These are phyloP conservation scores for Plectrocnemia conspersa DNA, from an alignment of 1,140 invertebrate species.

Conservation along the genomic window DNA sequence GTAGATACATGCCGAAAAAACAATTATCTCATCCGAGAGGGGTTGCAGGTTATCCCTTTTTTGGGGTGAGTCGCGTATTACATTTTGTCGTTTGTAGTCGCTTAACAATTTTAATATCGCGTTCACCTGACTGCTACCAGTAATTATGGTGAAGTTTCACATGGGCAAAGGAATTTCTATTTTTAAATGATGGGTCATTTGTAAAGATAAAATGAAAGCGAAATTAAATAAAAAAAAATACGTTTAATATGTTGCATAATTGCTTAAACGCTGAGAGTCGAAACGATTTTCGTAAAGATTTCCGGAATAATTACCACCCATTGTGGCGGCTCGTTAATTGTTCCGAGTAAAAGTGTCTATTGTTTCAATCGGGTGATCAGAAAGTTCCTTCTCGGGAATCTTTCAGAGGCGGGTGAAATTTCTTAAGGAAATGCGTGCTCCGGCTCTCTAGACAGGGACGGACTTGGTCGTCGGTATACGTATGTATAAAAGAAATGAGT, in stretches of 20 bases:
- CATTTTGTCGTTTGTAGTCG: too few species aligned
- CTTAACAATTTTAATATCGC: constrained; percentile 25
- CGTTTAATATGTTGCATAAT: neutral
- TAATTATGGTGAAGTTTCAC: constrained; percentile 29
- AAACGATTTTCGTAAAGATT: neutral
- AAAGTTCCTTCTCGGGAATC: neutral
- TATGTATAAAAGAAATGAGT: constrained; percentile 30
- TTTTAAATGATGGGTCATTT: constrained; percentile 15
- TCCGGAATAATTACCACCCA: neutral
- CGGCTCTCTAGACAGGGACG: too few species aligned
- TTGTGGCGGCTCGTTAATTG: neutral
- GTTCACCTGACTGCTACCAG: constrained; percentile 25
- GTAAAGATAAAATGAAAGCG: too few species aligned
- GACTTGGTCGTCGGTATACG: too few species aligned
- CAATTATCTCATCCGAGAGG: neutral
- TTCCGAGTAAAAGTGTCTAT: neutral
- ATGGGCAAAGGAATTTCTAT: constrained; percentile 26
- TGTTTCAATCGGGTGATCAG: neutral
- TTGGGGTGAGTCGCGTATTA: constrained; percentile 1
- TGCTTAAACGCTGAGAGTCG: neutral
- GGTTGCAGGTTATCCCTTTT: too few species aligned
- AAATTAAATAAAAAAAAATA: neutral
- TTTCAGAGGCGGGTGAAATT: neutral
- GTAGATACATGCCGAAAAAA: neutral
- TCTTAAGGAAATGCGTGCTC: too few species aligned